These are phyloP conservation scores for Archaeoteleia sp. DNA, from an alignment of 2,888 invertebrate species.

Conservation along the genomic window DNA sequence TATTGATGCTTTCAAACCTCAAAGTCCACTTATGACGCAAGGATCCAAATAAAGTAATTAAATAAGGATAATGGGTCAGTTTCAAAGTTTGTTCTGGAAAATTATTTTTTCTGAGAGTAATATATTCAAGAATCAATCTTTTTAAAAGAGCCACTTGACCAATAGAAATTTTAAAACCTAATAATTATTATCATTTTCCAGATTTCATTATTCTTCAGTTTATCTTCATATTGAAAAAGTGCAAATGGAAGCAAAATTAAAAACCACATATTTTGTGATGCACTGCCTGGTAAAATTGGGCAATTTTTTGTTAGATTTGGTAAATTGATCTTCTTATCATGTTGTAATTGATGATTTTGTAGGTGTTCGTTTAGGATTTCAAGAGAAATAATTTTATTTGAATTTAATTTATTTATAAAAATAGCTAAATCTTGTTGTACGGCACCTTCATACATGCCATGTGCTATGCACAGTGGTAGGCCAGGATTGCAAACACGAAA, in stretches of 20 bases:
- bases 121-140: slow-evolving; percentile 7
- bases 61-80: background rate
- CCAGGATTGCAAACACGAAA: slow-evolving; percentile 56
- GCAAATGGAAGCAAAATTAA: slow-evolving; percentile 13
- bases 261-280: slow-evolving; percentile 19
- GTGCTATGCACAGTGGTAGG: slow-evolving; percentile 40
- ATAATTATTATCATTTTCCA: slow-evolving; percentile 26
- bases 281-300: slow-evolving; percentile 11
- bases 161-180: slow-evolving; percentile 12
- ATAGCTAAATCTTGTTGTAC: slow-evolving; percentile 50
- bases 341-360: background rate
- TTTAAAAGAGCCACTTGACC: slow-evolving; percentile 12
- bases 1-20: slow-evolving; percentile 11
- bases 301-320: slow-evolving; percentile 10
- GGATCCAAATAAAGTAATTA: slow-evolving; percentile 5
- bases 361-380: slow-evolving; percentile 2
- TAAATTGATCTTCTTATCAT: slow-evolving; percentile 10
- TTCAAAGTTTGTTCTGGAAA: slow-evolving; percentile 1
- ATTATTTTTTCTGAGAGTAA: background rate
- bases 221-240: slow-evolving; percentile 6
- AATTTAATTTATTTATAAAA: slow-evolving; percentile 44
- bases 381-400: slow-evolving; percentile 17
- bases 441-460: slow-evolving; percentile 55
- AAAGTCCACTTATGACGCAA: slow-evolving; percentile 13
- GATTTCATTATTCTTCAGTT: slow-evolving; percentile 1